phyloP scores from a whole-genome alignment of 2,888 invertebrate species.

The Metacarcinus magister region DNA sequence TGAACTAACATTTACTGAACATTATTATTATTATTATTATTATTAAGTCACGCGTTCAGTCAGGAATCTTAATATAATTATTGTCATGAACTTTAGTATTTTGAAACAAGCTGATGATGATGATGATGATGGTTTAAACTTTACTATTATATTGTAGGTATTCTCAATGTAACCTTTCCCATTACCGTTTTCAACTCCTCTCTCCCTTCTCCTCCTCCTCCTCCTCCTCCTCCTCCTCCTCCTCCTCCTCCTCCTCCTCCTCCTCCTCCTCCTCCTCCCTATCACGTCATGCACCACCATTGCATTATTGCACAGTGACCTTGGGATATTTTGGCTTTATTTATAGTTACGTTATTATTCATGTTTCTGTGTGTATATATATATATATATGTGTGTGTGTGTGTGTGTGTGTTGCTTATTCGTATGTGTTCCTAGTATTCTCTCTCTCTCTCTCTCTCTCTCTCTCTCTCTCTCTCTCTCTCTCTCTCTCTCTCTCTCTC shows the following conservation, averaged over 20 bases:
- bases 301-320: neutral
- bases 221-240: slow-evolving; percentile 49
- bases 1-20: too few species aligned
- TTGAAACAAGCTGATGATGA: too few species aligned
- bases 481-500: neutral
- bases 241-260: slow-evolving; percentile 51
- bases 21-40: too few species aligned
- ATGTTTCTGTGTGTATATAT: too few species aligned
- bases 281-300: neutral
- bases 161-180: neutral
- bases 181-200: neutral
- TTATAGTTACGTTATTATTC: neutral
- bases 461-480: slow-evolving; percentile 6
- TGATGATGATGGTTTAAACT: too few species aligned
- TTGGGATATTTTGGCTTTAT: neutral
- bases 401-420: too few species aligned
- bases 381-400: too few species aligned
- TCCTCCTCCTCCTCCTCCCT: slow-evolving; percentile 31
- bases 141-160: too few species aligned
- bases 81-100: too few species aligned
- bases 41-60: too few species aligned
- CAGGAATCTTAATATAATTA: too few species aligned
- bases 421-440: neutral
- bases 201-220: neutral
- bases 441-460: slow-evolving; percentile 35